Base-by-base conservation (phyloP, 2,113 vertebrate genomes). In the Aegithalos caudatus region DNA sequence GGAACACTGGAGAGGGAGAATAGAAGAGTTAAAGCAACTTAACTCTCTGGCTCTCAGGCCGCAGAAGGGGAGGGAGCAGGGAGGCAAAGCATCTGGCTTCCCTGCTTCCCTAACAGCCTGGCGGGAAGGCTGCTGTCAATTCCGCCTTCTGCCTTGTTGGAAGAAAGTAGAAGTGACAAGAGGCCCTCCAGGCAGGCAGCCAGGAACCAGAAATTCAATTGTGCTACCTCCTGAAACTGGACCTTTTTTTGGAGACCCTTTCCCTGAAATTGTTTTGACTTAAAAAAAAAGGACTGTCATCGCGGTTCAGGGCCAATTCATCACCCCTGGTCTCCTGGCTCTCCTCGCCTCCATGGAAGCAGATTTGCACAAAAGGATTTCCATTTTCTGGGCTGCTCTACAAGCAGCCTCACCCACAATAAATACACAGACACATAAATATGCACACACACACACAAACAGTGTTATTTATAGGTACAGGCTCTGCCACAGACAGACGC, bases 121-220 rank as follows among this genome's bases (percentile, higher is more conserved):
- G 83, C 18, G 65, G 91, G 92, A 94, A 95, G 92, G 94, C 95
- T 95, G 95, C 95, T 97, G 95, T 97, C 96, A 96, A 78, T 76
- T 94, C 93, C 0, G 29, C 95, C 96, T 97, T 97, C 96, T 97
- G 95, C 95, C 94, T 97, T 84, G 92, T 93, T 95, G 96, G 96
- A 95, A 96, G 92, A 94, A 96, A 97, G 94, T 1, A 86, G 60
- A 97, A 95, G 95, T 96, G 96, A 97, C 96, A 96, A 96, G 92
- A 91, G 92, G 91, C 94, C 95, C 91, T 95, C 81, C 83, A 95
- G 94, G 96, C 95, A 92, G 84, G 73, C 95, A 95, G 95, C 96
- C 96, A 96, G 94, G 31, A 97, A 94, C 86, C 89, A 95, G 91
- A 81, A 96, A 97, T 95, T 88, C 91, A 92, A 89, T 76, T 71